Base-by-base conservation (phyloP, 64 coral and sea anemone species). In the Trachythela sp. region DNA sequence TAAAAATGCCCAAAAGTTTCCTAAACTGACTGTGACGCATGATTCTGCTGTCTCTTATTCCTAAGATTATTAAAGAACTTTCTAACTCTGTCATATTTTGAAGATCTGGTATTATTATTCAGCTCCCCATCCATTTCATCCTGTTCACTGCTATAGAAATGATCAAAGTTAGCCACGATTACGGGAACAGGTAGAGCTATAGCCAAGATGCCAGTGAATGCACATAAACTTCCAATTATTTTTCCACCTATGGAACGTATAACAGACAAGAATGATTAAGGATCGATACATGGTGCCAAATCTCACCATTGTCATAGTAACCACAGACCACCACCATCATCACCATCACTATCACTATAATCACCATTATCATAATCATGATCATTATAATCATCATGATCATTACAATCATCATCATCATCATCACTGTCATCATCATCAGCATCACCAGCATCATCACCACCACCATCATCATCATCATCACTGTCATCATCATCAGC, bases 141-240 rank as follows among this genome's bases (percentile, higher is more conserved):
- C 30, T 92, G 88, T 60, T 95, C 96, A 54, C 84, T 92, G 45
- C 87, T 92, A 88, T 99, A 99, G 38, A 93, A 95, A 49, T 99
- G 94, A 33, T 94, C 93, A 52, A 99, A 99, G 56, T 99, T 99
- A 22, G 96, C 92, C 5, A 99, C 96, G 15, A 99, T 99, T 6
- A 99, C 96, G 0, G 96, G 96, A 0, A 99, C 96, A 13, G 96
- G 96, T 15, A 99, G 91, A 77, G 96, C 96, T 10, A 99, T 99
- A 0, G 96, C 93, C 9, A 99, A 42, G 13, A 99, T 94, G 4
- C 96, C 96, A 27, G 93, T 95, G 37, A 99, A 95, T 26, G 96
- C 96, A 50, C 96, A 99, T 36, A 99, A 39, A 89, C 94, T 92
- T 29, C 96, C 96, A 59, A 99, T 93, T 24, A 99, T 56, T 85